Base-by-base conservation (phyloP, 2,888 invertebrate species). In the Cybosia mesomella region DNA sequence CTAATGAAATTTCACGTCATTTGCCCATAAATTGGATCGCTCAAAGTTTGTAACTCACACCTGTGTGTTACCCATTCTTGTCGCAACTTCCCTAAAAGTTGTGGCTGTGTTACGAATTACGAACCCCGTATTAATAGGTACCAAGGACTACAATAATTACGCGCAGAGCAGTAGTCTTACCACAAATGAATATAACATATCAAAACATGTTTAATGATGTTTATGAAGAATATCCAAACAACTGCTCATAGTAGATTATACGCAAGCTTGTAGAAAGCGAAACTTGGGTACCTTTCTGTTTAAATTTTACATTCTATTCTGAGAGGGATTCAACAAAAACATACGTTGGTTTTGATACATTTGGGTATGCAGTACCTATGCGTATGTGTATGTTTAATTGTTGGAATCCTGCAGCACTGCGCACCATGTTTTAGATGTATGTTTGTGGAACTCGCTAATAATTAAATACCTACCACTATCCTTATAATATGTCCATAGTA, bases 281-380 rank as follows among this genome's bases (percentile, higher is more conserved):
- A 83, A 83, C 82, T 76, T 75, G 74, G 73, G 60, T 67, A 73
- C 76, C 75, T 76, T 79, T 76, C 79, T 74, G 79, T 80, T 83
- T 83, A 83, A 83, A 82, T 80, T 82, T 83, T 83, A 77, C 80
- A 82, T 82, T 80, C 74, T 82, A 82, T 83, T 82, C 75, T 75
- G 76, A 77, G 84, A 75, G 71, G 75, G 74, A 76, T 82, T 74
- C 76, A 72, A 77, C 75, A 63, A 72, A 74, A 62, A 62, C 32
- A 62, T 62, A 34, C 34, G 63, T 15, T 64, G 75, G 76, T 71
- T 82, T 77, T 75, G 64, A 63, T 66, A 60, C 36, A 58, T 64
- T 63, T 70, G 67, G 18, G 21, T 62, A 62, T 28, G 54, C 62
- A 64, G 58, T 49, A 63, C 53, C n/a, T 57, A 68, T 69, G 68